Conservation (phyloP, 2,888 invertebrate species). For the Cyrtodaria siliqua region DNA sequence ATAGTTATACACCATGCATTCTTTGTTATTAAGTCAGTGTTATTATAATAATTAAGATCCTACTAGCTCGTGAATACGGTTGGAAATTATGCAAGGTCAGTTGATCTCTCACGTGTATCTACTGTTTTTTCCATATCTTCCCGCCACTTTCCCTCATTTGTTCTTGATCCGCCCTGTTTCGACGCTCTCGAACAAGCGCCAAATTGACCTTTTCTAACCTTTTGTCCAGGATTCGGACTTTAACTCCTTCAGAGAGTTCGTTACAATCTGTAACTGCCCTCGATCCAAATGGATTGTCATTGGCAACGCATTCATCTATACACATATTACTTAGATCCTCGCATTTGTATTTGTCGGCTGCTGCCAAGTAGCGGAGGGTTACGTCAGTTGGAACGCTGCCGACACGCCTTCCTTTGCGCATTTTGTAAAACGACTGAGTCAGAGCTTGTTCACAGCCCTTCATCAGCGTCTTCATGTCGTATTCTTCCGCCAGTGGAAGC, state of each 20-base stretch:
- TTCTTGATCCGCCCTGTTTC: slow-evolving; percentile 23
- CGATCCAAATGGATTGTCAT: slow-evolving; percentile 28
- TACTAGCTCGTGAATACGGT: no score
- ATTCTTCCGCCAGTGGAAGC: slow-evolving; percentile 47
- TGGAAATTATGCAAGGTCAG: no score
- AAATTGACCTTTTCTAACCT: slow-evolving; percentile 37
- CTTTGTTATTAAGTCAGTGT: no score
- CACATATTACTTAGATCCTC: slow-evolving; percentile 36
- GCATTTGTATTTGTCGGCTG: slow-evolving; percentile 47
- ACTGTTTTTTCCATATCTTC: background rate
- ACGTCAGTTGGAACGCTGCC: slow-evolving; percentile 40
- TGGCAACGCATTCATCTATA: slow-evolving; percentile 42
- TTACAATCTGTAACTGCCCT: slow-evolving; percentile 19
- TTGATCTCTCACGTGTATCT: no score
- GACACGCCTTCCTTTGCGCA: slow-evolving; percentile 26
- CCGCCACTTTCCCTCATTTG: slow-evolving; percentile 6
- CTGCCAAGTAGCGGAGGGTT: slow-evolving; percentile 26
- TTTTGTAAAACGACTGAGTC: slow-evolving; percentile 28
- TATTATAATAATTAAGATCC: no score
- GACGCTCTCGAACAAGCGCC: slow-evolving; percentile 23
- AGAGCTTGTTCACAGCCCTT: slow-evolving; percentile 33
- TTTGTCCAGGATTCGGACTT: slow-evolving; percentile 24
- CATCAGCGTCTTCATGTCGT: slow-evolving; percentile 43
- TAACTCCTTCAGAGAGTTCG: slow-evolving; percentile 43
- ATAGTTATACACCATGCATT: no score